These are phyloP conservation scores for Panopea generosa DNA, from an alignment of 2,888 invertebrate genomes.

Conservation along the genomic window DNA sequence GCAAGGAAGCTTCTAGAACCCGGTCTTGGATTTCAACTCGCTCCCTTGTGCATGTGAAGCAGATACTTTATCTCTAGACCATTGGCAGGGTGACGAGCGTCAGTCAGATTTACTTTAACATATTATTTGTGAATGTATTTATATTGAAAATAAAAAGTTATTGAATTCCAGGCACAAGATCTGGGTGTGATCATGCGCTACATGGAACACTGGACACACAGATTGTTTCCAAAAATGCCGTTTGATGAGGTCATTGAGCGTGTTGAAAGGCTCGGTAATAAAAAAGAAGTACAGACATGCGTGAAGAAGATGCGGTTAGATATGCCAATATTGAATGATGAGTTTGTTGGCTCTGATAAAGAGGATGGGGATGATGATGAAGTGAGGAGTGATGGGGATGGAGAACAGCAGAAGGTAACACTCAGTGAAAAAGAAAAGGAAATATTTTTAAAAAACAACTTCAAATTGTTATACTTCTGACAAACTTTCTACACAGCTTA, in stretches of 20 bases:
- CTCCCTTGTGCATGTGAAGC: too few relatives aligned
- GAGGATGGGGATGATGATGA: conserved; percentile 60
- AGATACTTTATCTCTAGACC: too few relatives aligned
- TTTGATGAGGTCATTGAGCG: conserved; percentile 94
- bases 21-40: too few relatives aligned
- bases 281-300: conserved; percentile 88
- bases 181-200: conserved; percentile 92
- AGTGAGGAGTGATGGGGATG: conserved; percentile 7
- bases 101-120: too few relatives aligned
- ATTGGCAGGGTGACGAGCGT: too few relatives aligned
- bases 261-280: conserved; percentile 93
- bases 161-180: conserved; percentile 92
- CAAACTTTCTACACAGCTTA: too few relatives aligned
- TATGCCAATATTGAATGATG: conserved; percentile 80
- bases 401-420: not conserved
- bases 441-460: too few relatives aligned
- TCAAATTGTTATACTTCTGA: too few relatives aligned
- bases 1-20: too few relatives aligned
- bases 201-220: conserved; percentile 97
- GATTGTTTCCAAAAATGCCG: conserved; percentile 94
- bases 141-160: too few relatives aligned
- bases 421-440: too few relatives aligned
- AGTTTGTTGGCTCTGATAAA: conserved; percentile 70
- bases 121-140: too few relatives aligned
- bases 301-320: conserved; percentile 83